These are phyloP conservation scores for Xiphorhynchus erythropygius DNA, from an alignment of 2,797 vertebrate species.

Conservation along the genomic window DNA sequence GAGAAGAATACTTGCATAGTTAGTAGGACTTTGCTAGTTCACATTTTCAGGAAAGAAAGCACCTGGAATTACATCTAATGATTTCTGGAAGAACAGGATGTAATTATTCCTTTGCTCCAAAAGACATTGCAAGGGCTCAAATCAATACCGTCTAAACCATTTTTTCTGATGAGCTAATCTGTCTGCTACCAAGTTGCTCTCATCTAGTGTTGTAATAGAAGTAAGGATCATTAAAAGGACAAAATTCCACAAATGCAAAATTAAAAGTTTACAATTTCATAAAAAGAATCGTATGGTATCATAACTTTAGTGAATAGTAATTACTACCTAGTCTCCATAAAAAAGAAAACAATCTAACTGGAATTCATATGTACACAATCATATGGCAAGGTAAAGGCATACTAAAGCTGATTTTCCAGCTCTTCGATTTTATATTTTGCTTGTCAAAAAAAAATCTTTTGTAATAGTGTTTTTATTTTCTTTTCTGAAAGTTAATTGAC, in stretches of 20 bases:
- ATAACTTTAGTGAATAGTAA: not conserved
- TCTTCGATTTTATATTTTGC: not conserved
- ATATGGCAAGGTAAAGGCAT: not conserved
- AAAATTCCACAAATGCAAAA: not conserved
- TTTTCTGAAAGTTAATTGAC: not conserved
- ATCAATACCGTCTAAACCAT: not conserved
- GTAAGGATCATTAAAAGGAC: not conserved
- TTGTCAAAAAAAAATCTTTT: not conserved
- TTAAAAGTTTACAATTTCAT: not conserved
- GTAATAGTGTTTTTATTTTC: not conserved
- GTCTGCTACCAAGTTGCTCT: not conserved
- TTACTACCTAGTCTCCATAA: not conserved
- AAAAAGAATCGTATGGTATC: not conserved
- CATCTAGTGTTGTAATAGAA: not conserved
- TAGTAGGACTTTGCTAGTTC: not conserved
- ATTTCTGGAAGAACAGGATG: not conserved
- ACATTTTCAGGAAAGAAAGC: not conserved
- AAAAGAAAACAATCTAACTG: not conserved
- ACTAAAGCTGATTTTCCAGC: not conserved
- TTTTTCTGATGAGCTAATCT: not conserved
- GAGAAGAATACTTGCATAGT: not conserved
- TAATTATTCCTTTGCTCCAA: constrained; percentile 17
- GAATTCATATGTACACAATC: not conserved
- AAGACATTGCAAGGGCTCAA: not conserved
- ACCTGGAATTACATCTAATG: not conserved